Base-by-base conservation (phyloP, 2,888 invertebrate genomes). In the Phaonia tiefii region DNA sequence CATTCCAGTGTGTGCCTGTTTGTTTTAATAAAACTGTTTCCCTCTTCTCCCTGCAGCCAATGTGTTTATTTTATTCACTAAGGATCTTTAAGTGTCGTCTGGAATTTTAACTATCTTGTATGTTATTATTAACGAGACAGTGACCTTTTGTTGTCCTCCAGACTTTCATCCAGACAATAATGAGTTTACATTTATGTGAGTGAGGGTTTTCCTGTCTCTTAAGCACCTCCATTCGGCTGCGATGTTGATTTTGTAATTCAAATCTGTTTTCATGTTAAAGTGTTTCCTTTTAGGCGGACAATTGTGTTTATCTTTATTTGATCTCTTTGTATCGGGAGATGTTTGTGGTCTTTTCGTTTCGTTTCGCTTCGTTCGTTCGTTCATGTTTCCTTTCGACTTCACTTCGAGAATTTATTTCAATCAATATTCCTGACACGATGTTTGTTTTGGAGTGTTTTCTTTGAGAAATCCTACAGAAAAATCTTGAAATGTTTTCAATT, bases 181-280 rank as follows among this genome's bases (percentile, higher is more conserved):
- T 31, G 31, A 5, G 31, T 31, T 31, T 31, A 31, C 8, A 31
- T 3, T 31, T 31, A 31, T 31, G 31, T 31, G 31, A 31, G 44
- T 4, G n/a, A 44, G 44, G 44, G 25, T 22, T 13, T 22, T 54
- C 54, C 54, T 58, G 26, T 31, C n/a, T 31, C 58, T 58, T 58
- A 58, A 58, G 58, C 37, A 60, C 15, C 31, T 60, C 31, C 17
- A 22, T 54, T n/a, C n/a, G n/a, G 31, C 31, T 31, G 4, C 3
- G 31, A 31, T 69, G 26, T 65, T 77, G 44, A 56, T 74, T 58
- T 72, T 75, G 81, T 78, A 78, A 81, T 72, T 72, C 72, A 63
- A 81, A 63, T 46, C 75, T 17, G 26, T 39, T 56, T 75, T 75
- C 78, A 78, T 81, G 81, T 56, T 75, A 67, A 81, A 81, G 81